Evolutionary conservation across 1,140 invertebrate genomes (phyloP).

Genomic region (Akabosia matsudoensis): DNA sequence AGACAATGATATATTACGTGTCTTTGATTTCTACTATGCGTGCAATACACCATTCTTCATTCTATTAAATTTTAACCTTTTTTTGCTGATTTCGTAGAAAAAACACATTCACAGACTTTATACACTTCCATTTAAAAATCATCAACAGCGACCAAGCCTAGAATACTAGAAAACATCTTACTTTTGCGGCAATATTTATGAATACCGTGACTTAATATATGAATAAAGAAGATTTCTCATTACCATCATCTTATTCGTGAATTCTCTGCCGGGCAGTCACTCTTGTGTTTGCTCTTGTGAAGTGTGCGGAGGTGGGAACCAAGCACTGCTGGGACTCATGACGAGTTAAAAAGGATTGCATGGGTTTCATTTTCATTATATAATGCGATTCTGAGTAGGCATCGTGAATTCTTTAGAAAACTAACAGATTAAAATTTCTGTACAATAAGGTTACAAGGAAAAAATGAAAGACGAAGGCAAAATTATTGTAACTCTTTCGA

Average conservation of each 20-base stretch:
- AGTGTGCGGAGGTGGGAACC: conserved; percentile 17
- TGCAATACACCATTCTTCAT: conserved; percentile 7
- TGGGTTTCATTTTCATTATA: neutral
- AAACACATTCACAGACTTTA: neutral
- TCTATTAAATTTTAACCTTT: neutral
- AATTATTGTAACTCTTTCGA: too few relatives aligned
- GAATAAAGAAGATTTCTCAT: neutral
- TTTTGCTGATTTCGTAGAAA: neutral
- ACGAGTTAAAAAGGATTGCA: conserved; percentile 11
- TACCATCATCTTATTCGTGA: neutral
- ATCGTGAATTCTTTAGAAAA: neutral
- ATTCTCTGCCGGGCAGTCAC: neutral
- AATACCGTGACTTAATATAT: conserved; percentile 11
- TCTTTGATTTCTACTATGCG: conserved; percentile 17
- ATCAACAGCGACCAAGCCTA: neutral
- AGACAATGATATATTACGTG: conserved; percentile 16
- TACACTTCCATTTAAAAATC: neutral
- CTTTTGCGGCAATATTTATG: neutral
- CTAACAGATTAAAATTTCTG: neutral
- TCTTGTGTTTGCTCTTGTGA: neutral
- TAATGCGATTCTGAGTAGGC: neutral
- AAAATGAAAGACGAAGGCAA: too few relatives aligned
- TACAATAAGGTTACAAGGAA: too few relatives aligned
- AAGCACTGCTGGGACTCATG: neutral
- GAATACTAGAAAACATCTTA: neutral